phyloP scores from a whole-genome alignment of 2,888 invertebrate species.

The Bruchidius siliquastri region DNA sequence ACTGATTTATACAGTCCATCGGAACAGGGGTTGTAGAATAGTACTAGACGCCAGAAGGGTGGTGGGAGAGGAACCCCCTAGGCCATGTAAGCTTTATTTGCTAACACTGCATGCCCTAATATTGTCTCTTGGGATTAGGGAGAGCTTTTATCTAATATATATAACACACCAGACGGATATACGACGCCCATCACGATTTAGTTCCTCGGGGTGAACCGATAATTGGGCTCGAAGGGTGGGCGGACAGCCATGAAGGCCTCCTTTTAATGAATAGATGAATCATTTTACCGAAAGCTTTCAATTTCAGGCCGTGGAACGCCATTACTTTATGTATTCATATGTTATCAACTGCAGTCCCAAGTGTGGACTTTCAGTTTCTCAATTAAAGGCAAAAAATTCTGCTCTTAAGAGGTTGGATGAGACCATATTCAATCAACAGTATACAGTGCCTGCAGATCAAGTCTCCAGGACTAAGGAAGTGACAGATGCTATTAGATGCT shows the following conservation, averaged over 20 bases:
- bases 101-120: constrained; percentile 37
- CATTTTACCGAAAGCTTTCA: background rate
- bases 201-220: background rate
- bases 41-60: constrained; percentile 9
- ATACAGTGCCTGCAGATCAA: no score
- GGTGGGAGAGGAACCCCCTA: constrained; percentile 30
- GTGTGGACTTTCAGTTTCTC: no score
- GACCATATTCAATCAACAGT: no score
- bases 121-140: constrained; percentile 40
- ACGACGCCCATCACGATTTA: background rate
- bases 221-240: background rate
- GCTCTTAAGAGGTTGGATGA: no score
- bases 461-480: no score
- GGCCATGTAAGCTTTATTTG: constrained; percentile 40
- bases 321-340: background rate
- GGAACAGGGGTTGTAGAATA: background rate
- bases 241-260: background rate
- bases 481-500: no score
- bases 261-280: background rate
- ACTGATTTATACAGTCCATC: background rate
- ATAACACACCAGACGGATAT: background rate
- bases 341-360: no score
- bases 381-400: no score
- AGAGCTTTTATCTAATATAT: constrained; percentile 38
- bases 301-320: background rate